These are phyloP conservation scores for Elaeidobius kamerunicus DNA, from an alignment of 2,888 invertebrate genomes.

Conservation along the genomic window DNA sequence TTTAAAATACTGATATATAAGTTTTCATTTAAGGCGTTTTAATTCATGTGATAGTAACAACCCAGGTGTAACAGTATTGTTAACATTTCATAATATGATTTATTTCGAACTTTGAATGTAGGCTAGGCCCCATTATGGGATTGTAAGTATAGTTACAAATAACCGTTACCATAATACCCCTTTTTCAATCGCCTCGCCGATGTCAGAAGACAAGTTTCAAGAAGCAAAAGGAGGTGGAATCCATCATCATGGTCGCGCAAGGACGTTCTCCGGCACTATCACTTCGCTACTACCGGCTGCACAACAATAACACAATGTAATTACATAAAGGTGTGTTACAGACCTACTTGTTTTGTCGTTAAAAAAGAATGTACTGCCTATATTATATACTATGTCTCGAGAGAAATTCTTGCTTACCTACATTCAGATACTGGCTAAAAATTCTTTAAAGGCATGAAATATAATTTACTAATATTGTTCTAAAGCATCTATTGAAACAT, in stretches of 20 bases:
- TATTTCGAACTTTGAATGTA: constrained; percentile 26
- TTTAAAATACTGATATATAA: too few species aligned
- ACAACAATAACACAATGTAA: constrained; percentile 19
- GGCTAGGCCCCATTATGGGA: constrained; percentile 25
- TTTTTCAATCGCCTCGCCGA: constrained; percentile 18
- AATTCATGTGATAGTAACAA: constrained; percentile 1
- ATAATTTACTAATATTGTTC: too few species aligned
- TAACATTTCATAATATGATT: constrained; percentile 20
- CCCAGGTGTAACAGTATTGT: constrained; percentile 9
- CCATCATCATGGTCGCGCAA: constrained; percentile 28
- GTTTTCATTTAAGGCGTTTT: not conserved
- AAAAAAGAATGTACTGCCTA: constrained; percentile 1
- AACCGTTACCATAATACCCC: constrained; percentile 26
- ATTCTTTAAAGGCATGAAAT: too few species aligned
- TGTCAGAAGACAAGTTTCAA: constrained; percentile 16
- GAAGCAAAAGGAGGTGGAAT: constrained; percentile 26
- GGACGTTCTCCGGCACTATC: constrained; percentile 31
- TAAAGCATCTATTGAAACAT: too few species aligned
- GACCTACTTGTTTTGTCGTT: constrained; percentile 11
- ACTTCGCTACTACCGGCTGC: constrained; percentile 27
- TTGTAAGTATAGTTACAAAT: constrained; percentile 16
- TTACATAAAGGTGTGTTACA: constrained; percentile 31
- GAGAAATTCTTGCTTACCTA: too few species aligned
- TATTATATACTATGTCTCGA: too few species aligned
- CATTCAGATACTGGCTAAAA: too few species aligned